Evolutionary conservation across 2,888 invertebrate genomes (phyloP), one percentile per base, ranked within the genome.

Genomic region (Deilephila elpenor): DNA sequence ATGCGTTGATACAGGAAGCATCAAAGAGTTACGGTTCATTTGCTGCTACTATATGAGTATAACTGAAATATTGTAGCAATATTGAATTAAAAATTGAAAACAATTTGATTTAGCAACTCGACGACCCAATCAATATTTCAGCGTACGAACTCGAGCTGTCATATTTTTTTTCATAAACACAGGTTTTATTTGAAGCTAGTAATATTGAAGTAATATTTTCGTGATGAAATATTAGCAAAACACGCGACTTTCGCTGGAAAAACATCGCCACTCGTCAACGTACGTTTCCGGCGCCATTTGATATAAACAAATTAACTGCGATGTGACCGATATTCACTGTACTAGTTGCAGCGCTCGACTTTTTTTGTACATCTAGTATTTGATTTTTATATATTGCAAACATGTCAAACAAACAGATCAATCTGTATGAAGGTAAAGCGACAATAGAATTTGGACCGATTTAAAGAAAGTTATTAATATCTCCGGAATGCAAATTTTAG

Each of bases 201-300:
- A 6, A 67, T 51, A 67, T 25, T 25, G 32, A 6, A 11, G 34
- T n/a, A 51, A 25, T 51, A 51, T 67, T 44, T 67, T 67, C 11
- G 6, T 51, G 67, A 67, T 67, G 44, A 64, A 64, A 67, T 67
- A 67, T 67, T 67, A 67, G 67, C 51, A 51, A 67, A 51, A 67
- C 67, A 51, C 67, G 51, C 44, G 44, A 25, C 67, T 51, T 67
- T 67, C 51, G 25, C 6, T 20, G 67, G 44, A 56, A 64, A 60
- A 67, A 67, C 67, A 67, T 51, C 67, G 51, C 25, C 25, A 44
- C 25, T 67, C 67, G 67, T 67, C 67, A 67, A 44, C 44, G 51
- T 25, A 44, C 51, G 51, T 67, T 67, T 67, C 67, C 67, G 67
- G 25, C 51, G 67, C 67, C 25, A 67, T 67, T 67, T 51, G 44